Evolutionary conservation across 2,797 vertebrate genomes (phyloP), one percentile per base, ranked within the genome.

Genomic region (Cirrhinus molitorella): DNA sequence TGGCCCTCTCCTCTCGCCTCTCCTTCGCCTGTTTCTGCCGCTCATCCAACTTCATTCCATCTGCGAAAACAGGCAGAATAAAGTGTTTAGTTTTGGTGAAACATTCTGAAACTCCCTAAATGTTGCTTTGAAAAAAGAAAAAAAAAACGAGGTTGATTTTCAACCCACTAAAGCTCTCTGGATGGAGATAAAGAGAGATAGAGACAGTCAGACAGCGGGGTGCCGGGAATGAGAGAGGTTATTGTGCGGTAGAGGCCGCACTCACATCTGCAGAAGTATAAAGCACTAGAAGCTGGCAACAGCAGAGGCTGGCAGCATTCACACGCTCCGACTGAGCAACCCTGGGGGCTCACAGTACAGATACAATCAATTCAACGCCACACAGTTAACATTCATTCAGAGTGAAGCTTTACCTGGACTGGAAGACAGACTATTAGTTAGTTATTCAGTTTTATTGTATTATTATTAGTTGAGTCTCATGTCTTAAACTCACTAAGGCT

Each of bases 11-110:
- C 87, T 98, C 97, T 12, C 98, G 92, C 19, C 98, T 94, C 86
- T 98, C 97, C 91, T 97, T 97, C 0, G 97, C 98, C 85, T 96
- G 95, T 88, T 96, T 97, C 93, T 98, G 97, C 85, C 98, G 95
- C 2, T 98, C 97, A 83, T 97, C 96, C 68, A 96, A 95, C 91
- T 97, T 99, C 82, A 96, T 93, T 8, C 90, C 83, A 88, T 99
- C 98, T 99, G 89, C n/a, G 51, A 71, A 74, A 34, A 73, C 43
- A 49, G 40, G 28, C n/a, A 66, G 31, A 81, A 73, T 3, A 17
- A 70, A 76, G 78, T 16, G 28, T 23, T 81, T 45, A 37, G 40
- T 43, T 77, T 45, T 16, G 10, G 37, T 70, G 37, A 59, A 76
- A 75, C 23, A 5, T 45, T 66, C 28, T 3, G 5, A 81, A 67